These are phyloP conservation scores for Halichoerus grypus DNA, from an alignment of 2,113 vertebrate species.

Conservation along the genomic window DNA sequence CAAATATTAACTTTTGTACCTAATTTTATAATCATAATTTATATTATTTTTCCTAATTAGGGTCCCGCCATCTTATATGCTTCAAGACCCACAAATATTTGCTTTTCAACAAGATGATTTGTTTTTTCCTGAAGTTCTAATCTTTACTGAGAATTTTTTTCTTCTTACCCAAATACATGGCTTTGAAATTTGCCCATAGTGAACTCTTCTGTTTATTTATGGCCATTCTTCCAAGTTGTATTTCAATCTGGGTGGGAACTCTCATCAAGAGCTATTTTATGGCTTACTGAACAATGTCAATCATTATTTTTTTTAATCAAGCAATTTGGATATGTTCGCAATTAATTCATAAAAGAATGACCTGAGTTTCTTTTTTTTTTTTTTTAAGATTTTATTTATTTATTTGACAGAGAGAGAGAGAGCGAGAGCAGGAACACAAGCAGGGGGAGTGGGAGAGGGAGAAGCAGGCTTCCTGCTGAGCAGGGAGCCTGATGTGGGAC, in stretches of 20 bases:
- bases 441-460: no score
- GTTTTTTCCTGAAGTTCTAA: conserved; percentile 33
- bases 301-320: conserved; percentile 36
- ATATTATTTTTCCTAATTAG: neutral
- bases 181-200: conserved; percentile 13
- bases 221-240: neutral
- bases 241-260: conserved; percentile 15
- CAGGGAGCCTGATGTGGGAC: no score
- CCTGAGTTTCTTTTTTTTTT: neutral
- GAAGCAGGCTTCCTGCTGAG: no score
- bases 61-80: neutral
- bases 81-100: neutral
- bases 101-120: conserved; percentile 10
- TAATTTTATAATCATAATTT: conserved; percentile 44
- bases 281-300: neutral
- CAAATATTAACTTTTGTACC: neutral
- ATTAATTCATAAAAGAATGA: conserved; percentile 47
- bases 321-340: neutral
- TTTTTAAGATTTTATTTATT: no score
- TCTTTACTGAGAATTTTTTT: neutral
- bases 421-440: no score
- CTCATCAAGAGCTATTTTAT: conserved; percentile 48
- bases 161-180: conserved; percentile 2
- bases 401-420: no score
- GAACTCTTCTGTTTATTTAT: conserved; percentile 21